Percentiles rank a stretch among this genome's conserved stretches.
Evolutionary conservation across 2,888 invertebrate species (phyloP).

Genomic region (Meandrusa payeni): DNA sequence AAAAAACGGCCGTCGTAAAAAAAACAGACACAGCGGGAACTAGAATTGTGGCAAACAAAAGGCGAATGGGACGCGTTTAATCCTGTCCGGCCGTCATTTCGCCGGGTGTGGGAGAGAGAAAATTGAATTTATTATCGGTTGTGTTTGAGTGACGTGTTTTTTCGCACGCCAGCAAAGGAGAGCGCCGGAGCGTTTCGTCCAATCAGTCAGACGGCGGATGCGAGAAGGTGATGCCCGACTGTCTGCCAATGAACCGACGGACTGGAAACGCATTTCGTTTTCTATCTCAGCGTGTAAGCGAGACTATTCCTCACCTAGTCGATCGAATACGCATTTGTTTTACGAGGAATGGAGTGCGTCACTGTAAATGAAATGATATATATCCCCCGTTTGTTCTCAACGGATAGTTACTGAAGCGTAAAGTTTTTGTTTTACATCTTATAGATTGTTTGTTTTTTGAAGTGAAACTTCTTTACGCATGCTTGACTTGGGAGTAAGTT

Average conservation of each 20-base stretch:
- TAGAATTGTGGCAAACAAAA: slow-evolving; percentile 70
- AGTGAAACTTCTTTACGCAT: too few relatives aligned
- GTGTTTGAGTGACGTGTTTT: slow-evolving; percentile 80
- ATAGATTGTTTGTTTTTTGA: too few relatives aligned
- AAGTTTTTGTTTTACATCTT: too few relatives aligned
- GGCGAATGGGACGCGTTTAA: slow-evolving; percentile 72
- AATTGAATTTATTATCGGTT: slow-evolving; percentile 80
- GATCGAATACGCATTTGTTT: slow-evolving; percentile 17
- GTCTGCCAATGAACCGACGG: slow-evolving; percentile 48
- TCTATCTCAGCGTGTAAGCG: slow-evolving; percentile 34
- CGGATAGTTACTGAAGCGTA: slow-evolving; percentile 4
- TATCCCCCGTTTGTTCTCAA: slow-evolving; percentile 1
- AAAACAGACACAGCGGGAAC: slow-evolving; percentile 46
- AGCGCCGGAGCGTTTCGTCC: slow-evolving; percentile 39
- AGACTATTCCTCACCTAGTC: slow-evolving; percentile 28
- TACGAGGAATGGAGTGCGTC: slow-evolving; percentile 15
- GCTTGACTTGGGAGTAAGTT: too few relatives aligned
- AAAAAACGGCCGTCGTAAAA: slow-evolving; percentile 38
- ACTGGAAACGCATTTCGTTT: slow-evolving; percentile 62
- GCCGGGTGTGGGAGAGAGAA: slow-evolving; percentile 60
- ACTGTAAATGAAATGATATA: slow-evolving; percentile 14
- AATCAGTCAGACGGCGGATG: slow-evolving; percentile 61
- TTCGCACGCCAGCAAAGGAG: slow-evolving; percentile 67
- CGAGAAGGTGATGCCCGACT: slow-evolving; percentile 49
- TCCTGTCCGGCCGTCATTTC: slow-evolving; percentile 71